Evolutionary conservation across 2,797 vertebrate species (phyloP), one percentile per base, ranked within the genome.

Genomic region (Zenarchopterus dispar): DNA sequence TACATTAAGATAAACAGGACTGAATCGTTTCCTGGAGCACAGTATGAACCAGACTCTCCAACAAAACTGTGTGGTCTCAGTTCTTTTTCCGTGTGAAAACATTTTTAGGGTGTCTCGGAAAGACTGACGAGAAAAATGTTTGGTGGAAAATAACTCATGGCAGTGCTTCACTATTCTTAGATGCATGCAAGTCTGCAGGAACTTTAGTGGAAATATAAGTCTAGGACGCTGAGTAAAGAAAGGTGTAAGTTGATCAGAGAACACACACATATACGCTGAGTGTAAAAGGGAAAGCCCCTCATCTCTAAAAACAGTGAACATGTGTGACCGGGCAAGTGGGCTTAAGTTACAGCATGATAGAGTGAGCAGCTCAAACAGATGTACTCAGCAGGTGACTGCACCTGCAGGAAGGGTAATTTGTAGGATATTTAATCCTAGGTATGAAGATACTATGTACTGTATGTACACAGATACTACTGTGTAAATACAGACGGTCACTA

Each of bases 281-380:
- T 63, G 73, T 68, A 36, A 60, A 72, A 60, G 88, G 90, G 86
- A 87, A 91, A 90, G 50, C 84, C 90, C 90, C 82, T 48, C 1
- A 10, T 59, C 79, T 72, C 80, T 85, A 74, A 84, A 78, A 79
- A 77, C 44, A 56, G 69, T 42, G 31, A 9, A 44, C 48, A 67
- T 68, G 80, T 65, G 67, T 59, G 77, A 63, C 24, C 1, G 51
- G 53, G 52, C 11, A 73, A 73, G 68, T 16, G 2, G 45, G 79
- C 65, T 85, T 84, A 50, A 77, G 82, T 90, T 89, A 89, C 83
- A 8, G 52, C 64, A 66, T 61, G 73, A 73, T 24, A 54, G 61
- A 26, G 60, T 17, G 73, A 77, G 77, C 52, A 24, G 62, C 77
- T 74, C 78, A 51, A 51, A 81, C 84, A 92, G 88, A 88, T 87